These are phyloP conservation scores for Meloidogyne exigua DNA, from an alignment of 1,140 invertebrate species.

Conservation along the genomic window DNA sequence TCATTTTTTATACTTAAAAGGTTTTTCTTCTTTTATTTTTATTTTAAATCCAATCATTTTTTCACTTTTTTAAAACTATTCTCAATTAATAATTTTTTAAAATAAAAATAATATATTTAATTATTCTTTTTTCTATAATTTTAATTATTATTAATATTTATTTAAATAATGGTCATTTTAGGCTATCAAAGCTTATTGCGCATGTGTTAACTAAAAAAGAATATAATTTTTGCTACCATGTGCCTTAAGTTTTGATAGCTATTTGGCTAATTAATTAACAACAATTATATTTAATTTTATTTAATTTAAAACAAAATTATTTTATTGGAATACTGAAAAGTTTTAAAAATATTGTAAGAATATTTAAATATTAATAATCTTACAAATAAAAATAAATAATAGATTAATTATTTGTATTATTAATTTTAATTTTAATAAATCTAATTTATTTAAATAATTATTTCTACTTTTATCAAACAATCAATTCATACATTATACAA, in stretches of 20 bases:
- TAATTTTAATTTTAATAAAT: no score
- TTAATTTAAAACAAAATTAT: no score
- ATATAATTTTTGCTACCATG: neutral
- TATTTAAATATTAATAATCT: no score
- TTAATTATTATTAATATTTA: no score
- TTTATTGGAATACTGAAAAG: no score
- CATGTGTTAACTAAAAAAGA: conserved; percentile 1
- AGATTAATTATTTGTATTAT: no score
- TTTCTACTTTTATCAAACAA: no score
- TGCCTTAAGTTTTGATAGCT: neutral
- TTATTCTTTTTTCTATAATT: neutral
- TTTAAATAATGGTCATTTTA: neutral
- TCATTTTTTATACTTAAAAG: neutral
- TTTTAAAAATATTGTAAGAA: no score
- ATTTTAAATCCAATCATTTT: neutral
- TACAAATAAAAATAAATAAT: no score
- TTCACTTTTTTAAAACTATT: neutral
- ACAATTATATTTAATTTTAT: neutral
- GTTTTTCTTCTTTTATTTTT: no score
- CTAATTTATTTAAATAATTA: no score
- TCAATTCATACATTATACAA: no score
- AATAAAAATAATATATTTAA: neutral
- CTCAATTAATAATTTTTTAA: neutral
- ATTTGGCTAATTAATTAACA: neutral
- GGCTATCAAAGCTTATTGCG: neutral